phyloP scores from a whole-genome alignment of 2,888 invertebrate species.

The Glomeris marginata region DNA sequence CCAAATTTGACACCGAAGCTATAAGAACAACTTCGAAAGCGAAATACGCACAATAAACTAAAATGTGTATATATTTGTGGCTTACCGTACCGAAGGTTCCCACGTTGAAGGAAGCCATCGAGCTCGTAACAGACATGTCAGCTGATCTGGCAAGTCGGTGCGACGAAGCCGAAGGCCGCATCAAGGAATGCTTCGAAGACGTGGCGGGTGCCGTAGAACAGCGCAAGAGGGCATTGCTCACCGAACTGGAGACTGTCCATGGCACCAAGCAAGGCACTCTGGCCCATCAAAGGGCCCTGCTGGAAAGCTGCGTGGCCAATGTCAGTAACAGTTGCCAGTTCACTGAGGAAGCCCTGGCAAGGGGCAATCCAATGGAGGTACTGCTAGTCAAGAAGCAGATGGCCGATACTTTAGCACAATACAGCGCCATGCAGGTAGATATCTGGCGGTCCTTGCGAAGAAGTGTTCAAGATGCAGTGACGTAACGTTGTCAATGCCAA shows the following conservation, averaged over 20 bases:
- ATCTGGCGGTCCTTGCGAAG: background rate
- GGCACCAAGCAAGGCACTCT: slow-evolving; percentile 27
- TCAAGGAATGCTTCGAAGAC: slow-evolving; percentile 27
- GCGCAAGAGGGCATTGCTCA: slow-evolving; percentile 25
- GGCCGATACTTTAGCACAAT: slow-evolving; percentile 31
- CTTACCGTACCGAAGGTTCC: slow-evolving; percentile 23
- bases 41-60: too few relatives aligned
- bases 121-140: slow-evolving; percentile 23
- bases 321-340: slow-evolving; percentile 33
- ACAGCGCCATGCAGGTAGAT: slow-evolving; percentile 22
- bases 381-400: slow-evolving; percentile 36
- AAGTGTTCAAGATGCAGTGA: too few relatives aligned
- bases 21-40: too few relatives aligned
- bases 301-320: slow-evolving; percentile 29
- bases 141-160: slow-evolving; percentile 21
- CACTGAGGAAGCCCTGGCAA: slow-evolving; percentile 34
- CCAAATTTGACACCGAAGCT: too few relatives aligned
- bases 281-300: slow-evolving; percentile 26
- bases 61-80: background rate
- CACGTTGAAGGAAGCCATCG: slow-evolving; percentile 25
- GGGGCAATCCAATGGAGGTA: slow-evolving; percentile 34
- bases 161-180: slow-evolving; percentile 23
- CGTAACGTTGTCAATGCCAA: background rate
- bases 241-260: slow-evolving; percentile 26
- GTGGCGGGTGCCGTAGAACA: slow-evolving; percentile 25